Base-by-base conservation (phyloP, 2,797 vertebrate species). In the Poeciliopsis infans region DNA sequence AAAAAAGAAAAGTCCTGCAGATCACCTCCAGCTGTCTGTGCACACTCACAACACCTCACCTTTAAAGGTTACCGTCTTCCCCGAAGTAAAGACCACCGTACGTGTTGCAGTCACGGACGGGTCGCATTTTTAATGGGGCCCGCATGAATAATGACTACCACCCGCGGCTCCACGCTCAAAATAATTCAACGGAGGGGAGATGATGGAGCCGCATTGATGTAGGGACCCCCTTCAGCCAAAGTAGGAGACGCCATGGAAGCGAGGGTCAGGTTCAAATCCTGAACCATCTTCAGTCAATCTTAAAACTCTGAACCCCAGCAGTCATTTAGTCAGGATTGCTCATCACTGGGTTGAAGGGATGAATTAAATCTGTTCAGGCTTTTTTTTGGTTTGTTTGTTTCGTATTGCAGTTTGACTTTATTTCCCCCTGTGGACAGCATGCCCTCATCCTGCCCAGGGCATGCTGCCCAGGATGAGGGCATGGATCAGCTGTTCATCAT, bases 111-210 rank as follows among this genome's bases (percentile, higher is more conserved):
- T 45, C 36, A 47, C 43, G 51, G 78, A 68, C 47, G 57, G 66
- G 77, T 79, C 68, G 5, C 68, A 79, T 55, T 77, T 79, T 80
- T 87, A 80, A 91, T 59, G 74, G 77, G 82, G 36, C 77, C 75
- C n/a, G 76, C 79, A 76, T 88, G 86, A 94, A 89, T 91, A 93
- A 93, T 70, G 69, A 45, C 75, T 51, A 12, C 68, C 78, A 92
- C 86, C 88, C 84, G 75, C 36, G 20, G 78, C 82, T 74, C 78
- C 25, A 76, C 49, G 68, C 77, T 84, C 57, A 0, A 74, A 61
- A 59, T 59, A 82, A 81, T 91, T 91, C 86, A 82, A 86, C 79
- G 4, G 78, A 79, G 87, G 66, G 64, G 79, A 83, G 87, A 64
- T 86, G 89, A 92, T 79, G 80, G 85, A 83, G 85, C 64, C 43